Conservation (phyloP, 2,888 invertebrate genomes). For the Stenolophus ochropezus region DNA sequence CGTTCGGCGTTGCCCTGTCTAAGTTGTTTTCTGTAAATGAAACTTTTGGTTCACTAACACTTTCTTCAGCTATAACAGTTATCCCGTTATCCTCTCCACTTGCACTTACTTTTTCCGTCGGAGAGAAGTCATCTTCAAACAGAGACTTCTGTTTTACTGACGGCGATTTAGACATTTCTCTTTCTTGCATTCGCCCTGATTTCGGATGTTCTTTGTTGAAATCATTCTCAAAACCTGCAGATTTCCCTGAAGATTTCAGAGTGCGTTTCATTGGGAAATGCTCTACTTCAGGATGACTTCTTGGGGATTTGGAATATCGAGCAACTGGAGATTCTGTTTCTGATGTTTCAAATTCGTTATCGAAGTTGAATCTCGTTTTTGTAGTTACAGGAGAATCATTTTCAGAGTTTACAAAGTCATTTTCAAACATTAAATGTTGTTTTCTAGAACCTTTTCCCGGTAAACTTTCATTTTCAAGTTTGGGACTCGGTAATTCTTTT, state of each 20-base stretch:
- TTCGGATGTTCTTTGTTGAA: constrained; percentile 54
- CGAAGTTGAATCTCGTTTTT: constrained; percentile 67
- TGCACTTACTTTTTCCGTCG: constrained; percentile 68
- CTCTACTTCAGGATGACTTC: constrained; percentile 51
- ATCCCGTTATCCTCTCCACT: constrained; percentile 64
- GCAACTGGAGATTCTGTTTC: constrained; percentile 67
- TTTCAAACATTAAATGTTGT: constrained; percentile 79
- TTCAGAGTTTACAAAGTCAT: constrained; percentile 79
- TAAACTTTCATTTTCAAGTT: constrained; percentile 69
- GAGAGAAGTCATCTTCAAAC: constrained; percentile 78
- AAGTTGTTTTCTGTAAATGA: constrained; percentile 66
- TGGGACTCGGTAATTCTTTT: constrained; percentile 67
- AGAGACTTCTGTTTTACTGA: constrained; percentile 68
- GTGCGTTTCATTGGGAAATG: constrained; percentile 44
- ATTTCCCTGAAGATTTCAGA: constrained; percentile 44
- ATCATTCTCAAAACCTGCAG: constrained; percentile 52
- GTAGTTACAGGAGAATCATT: constrained; percentile 66
- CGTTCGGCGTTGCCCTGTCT: constrained; percentile 63
- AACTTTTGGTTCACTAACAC: constrained; percentile 65
- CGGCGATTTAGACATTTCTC: constrained; percentile 66
- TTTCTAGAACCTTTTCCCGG: constrained; percentile 73
- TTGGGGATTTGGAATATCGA: constrained; percentile 59
- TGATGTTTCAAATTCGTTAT: constrained; percentile 70
- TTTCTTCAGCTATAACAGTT: constrained; percentile 71
- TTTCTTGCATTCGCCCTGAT: constrained; percentile 63